A percentile compares a stretch with the other conserved stretches of the same genome.
These are phyloP conservation scores for Lucifuga dentata DNA, from an alignment of 2,113 vertebrate species.

Conservation along the genomic window DNA sequence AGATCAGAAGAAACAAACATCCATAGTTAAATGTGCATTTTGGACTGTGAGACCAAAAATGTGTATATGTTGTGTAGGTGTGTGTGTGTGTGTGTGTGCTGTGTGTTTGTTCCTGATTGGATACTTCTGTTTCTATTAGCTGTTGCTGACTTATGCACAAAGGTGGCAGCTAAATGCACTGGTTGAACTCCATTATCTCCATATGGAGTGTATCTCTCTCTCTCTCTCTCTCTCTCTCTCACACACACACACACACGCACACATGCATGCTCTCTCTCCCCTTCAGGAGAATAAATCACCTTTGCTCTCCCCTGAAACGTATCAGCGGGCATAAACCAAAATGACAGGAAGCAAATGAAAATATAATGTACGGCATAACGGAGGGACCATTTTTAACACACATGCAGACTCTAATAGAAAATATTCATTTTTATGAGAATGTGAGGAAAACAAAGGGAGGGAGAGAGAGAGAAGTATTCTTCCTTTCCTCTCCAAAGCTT, in stretches of 20 bases:
- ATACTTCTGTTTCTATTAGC: slow-evolving; percentile 4
- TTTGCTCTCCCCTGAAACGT: slow-evolving; percentile 62
- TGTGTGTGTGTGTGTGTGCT: not conserved
- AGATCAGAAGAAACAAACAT: no score
- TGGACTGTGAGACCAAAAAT: not conserved
- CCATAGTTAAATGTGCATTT: no score
- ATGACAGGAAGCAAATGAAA: slow-evolving; percentile 76
- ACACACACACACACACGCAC: slow-evolving; percentile 2
- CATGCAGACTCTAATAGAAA: slow-evolving; percentile 67
- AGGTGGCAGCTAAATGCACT: slow-evolving; percentile 6
- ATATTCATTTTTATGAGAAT: slow-evolving; percentile 57
- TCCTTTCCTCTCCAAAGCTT: slow-evolving; percentile 29
- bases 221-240: not conserved
- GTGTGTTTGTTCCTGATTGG: no score
- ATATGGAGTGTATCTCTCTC: no score
- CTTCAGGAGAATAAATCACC: slow-evolving; percentile 62
- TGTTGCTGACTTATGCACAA: slow-evolving; percentile 9
- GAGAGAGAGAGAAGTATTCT: slow-evolving; percentile 1
- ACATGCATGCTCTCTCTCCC: slow-evolving; percentile 10
- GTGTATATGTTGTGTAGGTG: not conserved
- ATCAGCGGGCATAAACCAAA: slow-evolving; percentile 70
- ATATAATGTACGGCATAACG: slow-evolving; percentile 70
- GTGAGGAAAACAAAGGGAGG: slow-evolving; percentile 1
- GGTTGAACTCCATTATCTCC: not conserved
- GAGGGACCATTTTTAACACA: slow-evolving; percentile 60